phyloP scores from a whole-genome alignment of 2,797 vertebrate genomes.

The Aplochiton taeniatus region DNA sequence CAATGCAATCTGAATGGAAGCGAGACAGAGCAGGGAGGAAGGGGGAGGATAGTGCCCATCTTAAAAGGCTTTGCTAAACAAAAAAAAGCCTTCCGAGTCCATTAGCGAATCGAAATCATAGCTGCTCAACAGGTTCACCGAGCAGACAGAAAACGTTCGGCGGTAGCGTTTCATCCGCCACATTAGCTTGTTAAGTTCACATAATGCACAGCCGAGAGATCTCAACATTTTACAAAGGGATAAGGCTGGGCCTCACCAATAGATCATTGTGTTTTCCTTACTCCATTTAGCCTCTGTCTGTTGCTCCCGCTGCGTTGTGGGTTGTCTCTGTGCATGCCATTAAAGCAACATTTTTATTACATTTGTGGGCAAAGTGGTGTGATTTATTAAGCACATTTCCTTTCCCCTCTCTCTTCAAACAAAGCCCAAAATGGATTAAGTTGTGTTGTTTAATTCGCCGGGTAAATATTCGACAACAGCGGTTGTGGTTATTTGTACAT shows the following conservation, averaged over 20 bases:
- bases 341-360: conserved; percentile 35
- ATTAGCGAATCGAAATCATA: conserved; percentile 36
- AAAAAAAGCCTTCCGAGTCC: conserved; percentile 40
- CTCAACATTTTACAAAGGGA: conserved; percentile 28
- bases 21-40: not conserved
- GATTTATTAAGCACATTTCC: conserved; percentile 37
- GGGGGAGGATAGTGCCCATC: not conserved
- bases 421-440: conserved; percentile 16
- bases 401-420: conserved; percentile 24
- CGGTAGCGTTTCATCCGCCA: conserved; percentile 13
- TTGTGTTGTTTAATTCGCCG: conserved; percentile 13
- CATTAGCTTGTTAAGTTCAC: conserved; percentile 34
- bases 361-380: conserved; percentile 17
- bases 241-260: conserved; percentile 16
- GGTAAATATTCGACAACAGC: conserved; percentile 15
- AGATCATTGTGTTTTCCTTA: conserved; percentile 20
- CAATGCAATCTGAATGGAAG: conserved; percentile 7
- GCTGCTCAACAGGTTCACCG: conserved; percentile 29
- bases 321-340: conserved; percentile 24
- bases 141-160: not conserved
- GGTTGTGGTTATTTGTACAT: conserved; percentile 29
- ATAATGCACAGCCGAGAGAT: conserved; percentile 27
- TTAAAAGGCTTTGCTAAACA: conserved; percentile 36
- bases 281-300: conserved; percentile 26
- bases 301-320: conserved; percentile 1